These are phyloP conservation scores for Oreochromis niloticus DNA, from an alignment of 2,113 vertebrate species.

Conservation along the genomic window DNA sequence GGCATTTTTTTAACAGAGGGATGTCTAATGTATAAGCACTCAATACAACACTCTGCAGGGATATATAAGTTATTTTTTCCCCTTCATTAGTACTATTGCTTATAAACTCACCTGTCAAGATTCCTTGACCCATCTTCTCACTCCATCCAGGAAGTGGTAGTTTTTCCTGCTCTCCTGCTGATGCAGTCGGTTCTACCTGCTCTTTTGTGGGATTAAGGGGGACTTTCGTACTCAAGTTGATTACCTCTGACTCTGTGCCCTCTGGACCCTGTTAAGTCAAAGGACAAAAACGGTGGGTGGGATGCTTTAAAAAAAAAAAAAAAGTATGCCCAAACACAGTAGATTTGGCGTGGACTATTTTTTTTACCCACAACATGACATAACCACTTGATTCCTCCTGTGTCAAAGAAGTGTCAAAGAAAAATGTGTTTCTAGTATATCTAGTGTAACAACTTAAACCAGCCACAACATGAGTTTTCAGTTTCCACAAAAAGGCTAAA, in stretches of 20 bases:
- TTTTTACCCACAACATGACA: neutral
- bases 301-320: neutral
- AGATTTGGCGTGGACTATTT: neutral
- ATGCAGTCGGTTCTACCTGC: slow-evolving; percentile 4
- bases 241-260: slow-evolving; percentile 65
- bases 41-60: neutral
- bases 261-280: slow-evolving; percentile 66
- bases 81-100: neutral
- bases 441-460: neutral
- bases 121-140: slow-evolving; percentile 87
- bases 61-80: neutral
- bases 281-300: neutral
- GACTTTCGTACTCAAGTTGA: slow-evolving; percentile 80
- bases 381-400: neutral
- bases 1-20: neutral
- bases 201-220: slow-evolving; percentile 61
- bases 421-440: neutral
- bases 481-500: neutral
- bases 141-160: slow-evolving; percentile 86
- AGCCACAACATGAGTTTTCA: neutral
- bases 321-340: neutral
- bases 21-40: neutral
- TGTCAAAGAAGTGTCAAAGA: neutral
- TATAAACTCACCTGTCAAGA: slow-evolving; percentile 79
- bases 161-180: slow-evolving; percentile 57